Percentiles rank a stretch among this genome's conserved stretches.
These are phyloP conservation scores for Icerya purchasi DNA, from an alignment of 2,888 invertebrate species.

Conservation along the genomic window DNA sequence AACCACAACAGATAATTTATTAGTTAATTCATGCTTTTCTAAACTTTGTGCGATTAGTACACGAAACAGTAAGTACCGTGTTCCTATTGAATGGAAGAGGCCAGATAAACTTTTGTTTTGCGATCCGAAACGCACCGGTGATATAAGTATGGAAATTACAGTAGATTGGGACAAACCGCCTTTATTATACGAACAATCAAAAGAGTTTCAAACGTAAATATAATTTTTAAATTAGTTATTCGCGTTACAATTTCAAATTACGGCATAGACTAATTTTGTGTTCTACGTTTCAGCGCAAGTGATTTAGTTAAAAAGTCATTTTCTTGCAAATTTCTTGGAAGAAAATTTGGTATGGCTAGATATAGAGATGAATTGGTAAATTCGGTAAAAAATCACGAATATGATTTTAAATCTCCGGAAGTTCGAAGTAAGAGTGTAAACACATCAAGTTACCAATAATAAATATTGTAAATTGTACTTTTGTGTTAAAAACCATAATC, in stretches of 20 bases:
- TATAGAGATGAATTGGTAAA: slow-evolving; percentile 33
- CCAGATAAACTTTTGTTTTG: slow-evolving; percentile 44
- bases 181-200: slow-evolving; percentile 33
- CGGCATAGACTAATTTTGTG: neutral
- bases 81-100: slow-evolving; percentile 56
- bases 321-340: slow-evolving; percentile 41
- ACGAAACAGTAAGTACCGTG: slow-evolving; percentile 38
- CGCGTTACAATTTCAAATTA: neutral
- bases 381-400: slow-evolving; percentile 43
- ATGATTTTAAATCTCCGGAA: slow-evolving; percentile 48
- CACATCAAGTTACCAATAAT: too few species aligned
- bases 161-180: slow-evolving; percentile 33
- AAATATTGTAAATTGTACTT: too few species aligned
- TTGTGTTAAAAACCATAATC: too few species aligned
- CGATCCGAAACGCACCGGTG: slow-evolving; percentile 47
- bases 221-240: neutral
- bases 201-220: slow-evolving; percentile 46
- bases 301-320: slow-evolving; percentile 48
- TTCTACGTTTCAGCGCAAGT: slow-evolving; percentile 37
- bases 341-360: slow-evolving; percentile 30
- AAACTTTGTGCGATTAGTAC: neutral
- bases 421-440: slow-evolving; percentile 41
- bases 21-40: neutral
- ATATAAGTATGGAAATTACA: slow-evolving; percentile 34
- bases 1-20: too few species aligned